Base-by-base conservation (phyloP, 2,888 invertebrate species). In the Archips xylosteana region DNA sequence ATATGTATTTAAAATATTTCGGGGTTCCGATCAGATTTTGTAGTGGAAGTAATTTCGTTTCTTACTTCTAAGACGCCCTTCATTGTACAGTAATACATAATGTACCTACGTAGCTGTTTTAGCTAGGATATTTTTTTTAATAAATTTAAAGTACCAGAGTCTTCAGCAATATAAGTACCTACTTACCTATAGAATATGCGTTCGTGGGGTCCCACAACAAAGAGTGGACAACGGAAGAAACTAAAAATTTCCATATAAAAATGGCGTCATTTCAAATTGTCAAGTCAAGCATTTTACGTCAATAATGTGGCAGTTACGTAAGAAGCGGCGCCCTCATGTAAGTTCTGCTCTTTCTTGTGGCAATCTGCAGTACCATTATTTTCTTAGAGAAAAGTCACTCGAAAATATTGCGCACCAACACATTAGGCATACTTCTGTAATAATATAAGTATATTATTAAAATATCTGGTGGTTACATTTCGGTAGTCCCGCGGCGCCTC, bases 51-150 rank as follows among this genome's bases (percentile, higher is more conserved):
- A 83, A 83, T 78, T 79, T 88, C 78, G 81, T 90, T 92, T 86
- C 78, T 79, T 89, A 88, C 76, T 82, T 83, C 82, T 89, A 92
- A 90, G 90, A 89, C 78, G 82, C 85, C 89, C 90, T 92, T 89
- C 87, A 87, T 91, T 94, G 94, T 94, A 94, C 94, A 94, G 92
- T 92, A 88, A 89, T 77, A 90, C 85, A 87, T 92, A 91, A 89
- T 84, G 89, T 71, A 70, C 36, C 34, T 70, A 62, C 74, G 70
- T 93, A 94, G 94, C 90, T 79, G 89, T 90, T 90, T 90, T 94
- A 94, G 94, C 92, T 94, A 94, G 94, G 94, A 86, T 92, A 93
- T 89, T 87, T 89, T 91, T 92, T 92, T 89, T 88, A 94, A 92
- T 91, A 87, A 92, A 92, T 92, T 90, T 83, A 87, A 88, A 89